phyloP scores from a whole-genome alignment of 2,888 invertebrate genomes.

The Helleia helle region DNA sequence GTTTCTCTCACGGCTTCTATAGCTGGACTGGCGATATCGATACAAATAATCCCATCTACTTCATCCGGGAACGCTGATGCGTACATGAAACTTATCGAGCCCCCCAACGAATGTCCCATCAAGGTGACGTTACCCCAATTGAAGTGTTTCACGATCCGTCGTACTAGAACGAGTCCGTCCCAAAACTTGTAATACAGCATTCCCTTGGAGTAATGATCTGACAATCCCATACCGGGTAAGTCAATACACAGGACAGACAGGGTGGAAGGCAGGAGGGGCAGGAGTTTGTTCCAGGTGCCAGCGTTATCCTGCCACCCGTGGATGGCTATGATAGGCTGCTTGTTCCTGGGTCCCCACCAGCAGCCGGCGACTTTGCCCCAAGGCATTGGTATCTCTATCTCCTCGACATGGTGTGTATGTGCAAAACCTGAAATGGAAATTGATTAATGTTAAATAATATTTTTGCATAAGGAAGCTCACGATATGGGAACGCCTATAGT shows the following conservation, averaged over 20 bases:
- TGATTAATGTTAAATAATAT: too few species aligned
- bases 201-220: slow-evolving; percentile 49
- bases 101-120: slow-evolving; percentile 85
- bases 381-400: slow-evolving; percentile 72
- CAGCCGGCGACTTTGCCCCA: slow-evolving; percentile 87
- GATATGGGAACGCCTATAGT: too few species aligned
- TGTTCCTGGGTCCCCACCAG: slow-evolving; percentile 84
- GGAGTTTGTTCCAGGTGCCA: slow-evolving; percentile 84
- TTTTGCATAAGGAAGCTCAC: too few species aligned
- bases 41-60: slow-evolving; percentile 78
- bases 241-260: slow-evolving; percentile 83
- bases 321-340: slow-evolving; percentile 83
- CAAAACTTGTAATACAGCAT: slow-evolving; percentile 84
- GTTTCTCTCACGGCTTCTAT: slow-evolving; percentile 72
- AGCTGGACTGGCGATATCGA: slow-evolving; percentile 85
- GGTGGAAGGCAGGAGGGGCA: slow-evolving; percentile 77
- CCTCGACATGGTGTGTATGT: neutral
- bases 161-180: slow-evolving; percentile 81
- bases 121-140: slow-evolving; percentile 81
- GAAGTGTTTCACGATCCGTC: slow-evolving; percentile 81
- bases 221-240: slow-evolving; percentile 86
- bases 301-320: slow-evolving; percentile 94
- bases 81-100: slow-evolving; percentile 84
- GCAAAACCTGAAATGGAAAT: neutral
- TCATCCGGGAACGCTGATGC: slow-evolving; percentile 81